Base-by-base conservation (phyloP, 2,797 vertebrate genomes). In the Geotrypetes seraphini region DNA sequence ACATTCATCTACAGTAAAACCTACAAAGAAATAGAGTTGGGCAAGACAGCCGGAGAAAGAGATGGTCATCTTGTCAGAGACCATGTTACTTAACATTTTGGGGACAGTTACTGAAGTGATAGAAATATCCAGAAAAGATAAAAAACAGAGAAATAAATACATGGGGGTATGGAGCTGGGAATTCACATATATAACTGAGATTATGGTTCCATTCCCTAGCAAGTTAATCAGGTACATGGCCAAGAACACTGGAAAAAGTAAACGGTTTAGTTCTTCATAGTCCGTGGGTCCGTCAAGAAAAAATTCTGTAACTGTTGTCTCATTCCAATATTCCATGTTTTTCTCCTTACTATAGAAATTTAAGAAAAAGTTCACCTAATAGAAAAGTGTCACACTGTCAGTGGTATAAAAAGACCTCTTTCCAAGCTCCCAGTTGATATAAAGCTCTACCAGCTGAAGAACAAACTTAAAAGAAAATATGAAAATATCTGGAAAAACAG, bases 151-250 rank as follows among this genome's bases (percentile, higher is more conserved):
- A 25, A 6, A 46, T 49, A 19, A 27, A 41, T 42, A 26, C 56
- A 41, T 57, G 45, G 23, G 57, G 18, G 42, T 4, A 7, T 41
- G 28, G 33, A 65, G 6, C 37, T 50, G 25, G 3, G 16, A 39
- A 29, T 51, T 59, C 13, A 21, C 5, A 4, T 11, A 4, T 2
- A 44, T 22, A 1, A 47, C 44, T 21, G 37, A 23, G 6, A 58
- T 11, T 16, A 61, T 47, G 12, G 58, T 27, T 7, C 58, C 7
- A 21, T 61, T 65, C 3, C 51, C 48, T 15, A 22, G 6, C 6
- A 57, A 4, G 0, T 47, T 60, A 6, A 38, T 21, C 4, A 37
- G 16, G 21, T 36, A 36, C 19, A 28, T 16, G 7, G 28, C 8
- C 6, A n/a, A 16, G 16, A 36, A 22, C n/a, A 17, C 5, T 4